Evolutionary conservation across 2,797 vertebrate genomes (phyloP), one percentile per base, ranked within the genome.

Genomic region (Alca torda): DNA sequence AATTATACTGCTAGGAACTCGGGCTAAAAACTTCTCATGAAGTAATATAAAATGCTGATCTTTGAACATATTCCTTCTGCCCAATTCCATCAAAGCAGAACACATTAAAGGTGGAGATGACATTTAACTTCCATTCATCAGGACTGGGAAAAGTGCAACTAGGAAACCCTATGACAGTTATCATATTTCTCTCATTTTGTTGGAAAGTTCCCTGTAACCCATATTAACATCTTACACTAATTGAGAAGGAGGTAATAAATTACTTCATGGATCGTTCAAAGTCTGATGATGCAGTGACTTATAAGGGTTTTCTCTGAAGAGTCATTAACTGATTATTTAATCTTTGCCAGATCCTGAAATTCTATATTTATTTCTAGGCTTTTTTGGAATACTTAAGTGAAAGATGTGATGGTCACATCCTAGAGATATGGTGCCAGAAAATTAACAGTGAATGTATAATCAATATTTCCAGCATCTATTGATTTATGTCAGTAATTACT

Each of bases 401-500:
- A 97, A 84, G 94, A 94, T 93, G 87, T 95, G 74, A 86, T 75
- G 84, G 79, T 75, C 89, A n/a, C 78, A 90, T 94, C 92, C 82
- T 77, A 69, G 74, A 83, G 69, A 90, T 76, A 64, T 5, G 31
- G 45, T 93, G 94, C 75, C 95, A 98, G 96, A 97, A 97, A 98
- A 98, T 96, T 92, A 96, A 81, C 60, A 46, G 82, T 94, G 95
- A 95, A 97, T 96, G 85, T 90, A 67, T 96, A 97, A 97, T 98
- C 97, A 73, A 97, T 98, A 92, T 79, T 95, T 86, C 94, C 84
- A 96, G 60, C 73, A 89, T 95, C 94, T 97, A 95, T 96, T 97
- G 98, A 98, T 98, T 98, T 98, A 97, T 97, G 92, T 95, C 95
- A 97, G 97, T 98, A 98, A 97, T 98, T 98, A 96, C 92, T 97